phyloP scores from a whole-genome alignment of 1,140 invertebrate genomes.

The Linepithema humile region DNA sequence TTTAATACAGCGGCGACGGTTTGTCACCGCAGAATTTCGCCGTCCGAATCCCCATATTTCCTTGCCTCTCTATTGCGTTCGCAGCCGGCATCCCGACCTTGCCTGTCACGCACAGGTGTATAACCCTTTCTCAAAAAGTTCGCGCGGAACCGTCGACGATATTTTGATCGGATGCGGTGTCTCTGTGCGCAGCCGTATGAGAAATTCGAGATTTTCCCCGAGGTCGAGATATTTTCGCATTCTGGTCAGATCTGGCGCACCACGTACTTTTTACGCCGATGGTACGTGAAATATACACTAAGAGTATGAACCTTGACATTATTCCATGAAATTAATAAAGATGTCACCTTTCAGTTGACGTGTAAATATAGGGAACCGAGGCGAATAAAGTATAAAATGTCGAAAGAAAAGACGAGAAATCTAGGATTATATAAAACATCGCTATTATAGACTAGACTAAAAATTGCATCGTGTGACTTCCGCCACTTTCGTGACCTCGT shows the following conservation, averaged over 20 bases:
- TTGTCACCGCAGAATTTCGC: conserved; percentile 58
- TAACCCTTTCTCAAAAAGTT: conserved; percentile 49
- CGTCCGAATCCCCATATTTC: conserved; percentile 57
- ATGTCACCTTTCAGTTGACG: neutral
- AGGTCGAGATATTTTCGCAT: neutral
- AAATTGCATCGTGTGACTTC: neutral
- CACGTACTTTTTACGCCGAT: neutral
- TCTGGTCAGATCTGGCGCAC: neutral
- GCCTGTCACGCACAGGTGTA: conserved; percentile 51
- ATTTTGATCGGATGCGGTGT: neutral
- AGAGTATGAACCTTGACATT: neutral
- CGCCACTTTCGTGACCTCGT: neutral
- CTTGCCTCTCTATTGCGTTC: conserved; percentile 54
- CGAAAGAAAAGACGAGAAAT: neutral
- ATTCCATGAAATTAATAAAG: neutral
- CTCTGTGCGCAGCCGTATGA: neutral
- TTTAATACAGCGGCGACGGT: conserved; percentile 73
- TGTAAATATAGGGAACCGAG: conserved; percentile 11
- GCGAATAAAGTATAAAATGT: neutral
- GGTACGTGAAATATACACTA: neutral
- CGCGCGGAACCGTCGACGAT: neutral
- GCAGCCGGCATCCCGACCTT: conserved; percentile 1
- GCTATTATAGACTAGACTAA: neutral
- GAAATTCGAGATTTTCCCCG: neutral
- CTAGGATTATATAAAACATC: conserved; percentile 1